phyloP scores from a whole-genome alignment of 2,797 vertebrate genomes.

The Hozukius guyotensis region DNA sequence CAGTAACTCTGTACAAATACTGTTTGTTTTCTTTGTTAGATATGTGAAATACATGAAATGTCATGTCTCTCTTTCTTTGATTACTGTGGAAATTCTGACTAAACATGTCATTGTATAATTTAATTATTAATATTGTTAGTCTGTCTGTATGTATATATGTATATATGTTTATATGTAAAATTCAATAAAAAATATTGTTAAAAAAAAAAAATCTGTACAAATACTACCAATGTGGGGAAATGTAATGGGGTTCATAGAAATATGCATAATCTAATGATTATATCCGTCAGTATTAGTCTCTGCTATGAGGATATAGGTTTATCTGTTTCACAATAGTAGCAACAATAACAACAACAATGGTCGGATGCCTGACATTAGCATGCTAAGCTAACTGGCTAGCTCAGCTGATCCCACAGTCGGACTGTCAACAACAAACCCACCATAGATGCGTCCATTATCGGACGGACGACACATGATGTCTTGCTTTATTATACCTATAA shows the following conservation, averaged over 20 bases:
- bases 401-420: constrained; percentile 51
- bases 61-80: no score
- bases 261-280: not conserved
- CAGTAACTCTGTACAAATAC: not conserved
- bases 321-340: not conserved
- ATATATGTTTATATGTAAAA: no score
- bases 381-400: constrained; percentile 48
- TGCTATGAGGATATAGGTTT: not conserved
- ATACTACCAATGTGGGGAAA: not conserved
- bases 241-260: not conserved
- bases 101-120: no score
- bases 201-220: not conserved
- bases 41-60: no score
- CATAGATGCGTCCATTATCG: constrained; percentile 45
- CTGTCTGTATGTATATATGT: no score
- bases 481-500: no score
- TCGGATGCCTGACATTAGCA: constrained; percentile 9
- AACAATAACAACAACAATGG: not conserved
- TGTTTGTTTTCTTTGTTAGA: no score
- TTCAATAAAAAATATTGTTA: no score
- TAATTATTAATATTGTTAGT: no score
- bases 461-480: constrained; percentile 4
- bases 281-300: not conserved
- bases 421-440: constrained; percentile 58
- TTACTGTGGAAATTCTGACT: no score